Percentiles rank a stretch among this genome's conserved stretches.
Evolutionary conservation across 1,140 invertebrate species (phyloP).

Genomic region (Campoletis sonorensis): DNA sequence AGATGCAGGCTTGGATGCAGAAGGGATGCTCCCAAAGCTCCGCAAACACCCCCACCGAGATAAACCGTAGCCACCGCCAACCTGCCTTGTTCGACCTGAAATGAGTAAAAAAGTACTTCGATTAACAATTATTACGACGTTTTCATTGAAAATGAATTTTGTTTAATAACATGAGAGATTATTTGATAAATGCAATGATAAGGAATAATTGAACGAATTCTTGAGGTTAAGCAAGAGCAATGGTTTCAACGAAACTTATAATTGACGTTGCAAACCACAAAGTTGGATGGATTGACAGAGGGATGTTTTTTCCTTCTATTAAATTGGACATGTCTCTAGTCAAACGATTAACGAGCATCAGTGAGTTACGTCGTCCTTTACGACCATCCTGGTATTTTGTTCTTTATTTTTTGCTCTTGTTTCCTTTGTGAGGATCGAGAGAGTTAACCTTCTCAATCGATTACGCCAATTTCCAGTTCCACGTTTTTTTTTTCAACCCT

Average conservation of each 20-base stretch:
- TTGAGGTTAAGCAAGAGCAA: no score
- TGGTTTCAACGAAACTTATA: neutral
- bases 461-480: constrained; percentile 26
- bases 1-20: constrained; percentile 87
- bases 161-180: no score
- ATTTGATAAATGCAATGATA: no score
- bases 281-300: neutral
- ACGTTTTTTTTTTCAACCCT: constrained; percentile 7
- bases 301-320: neutral
- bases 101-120: neutral
- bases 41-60: constrained; percentile 81
- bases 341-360: constrained; percentile 11
- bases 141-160: no score
- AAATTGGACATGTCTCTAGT: neutral
- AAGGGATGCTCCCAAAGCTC: constrained; percentile 87
- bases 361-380: neutral
- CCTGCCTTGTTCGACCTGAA: constrained; percentile 89
- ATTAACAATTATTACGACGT: no score
- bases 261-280: neutral
- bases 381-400: neutral
- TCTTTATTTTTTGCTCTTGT: neutral
- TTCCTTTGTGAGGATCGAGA: constrained; percentile 17
- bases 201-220: no score
- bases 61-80: constrained; percentile 85
- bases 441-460: constrained; percentile 19